Evolutionary conservation across 2,888 invertebrate species (phyloP).

Genomic region (Macroteleia sp.): DNA sequence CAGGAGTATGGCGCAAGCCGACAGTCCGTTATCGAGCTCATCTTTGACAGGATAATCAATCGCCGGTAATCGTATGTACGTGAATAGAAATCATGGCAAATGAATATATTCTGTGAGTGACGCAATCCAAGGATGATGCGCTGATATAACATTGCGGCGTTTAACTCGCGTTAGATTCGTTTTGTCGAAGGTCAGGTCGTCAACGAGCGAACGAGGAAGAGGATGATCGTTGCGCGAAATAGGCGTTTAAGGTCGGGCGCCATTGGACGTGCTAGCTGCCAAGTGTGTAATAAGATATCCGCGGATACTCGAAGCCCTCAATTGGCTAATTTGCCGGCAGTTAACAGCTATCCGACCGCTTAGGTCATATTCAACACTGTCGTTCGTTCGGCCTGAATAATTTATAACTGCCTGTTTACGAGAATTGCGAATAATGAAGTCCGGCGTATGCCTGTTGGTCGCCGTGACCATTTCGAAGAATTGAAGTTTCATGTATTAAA

Average conservation of each 20-base stretch:
- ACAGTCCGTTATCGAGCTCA: constrained; percentile 1
- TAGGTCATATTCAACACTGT: too few species aligned
- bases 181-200: constrained; percentile 67
- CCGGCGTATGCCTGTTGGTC: too few species aligned
- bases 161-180: constrained; percentile 65
- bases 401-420: too few species aligned
- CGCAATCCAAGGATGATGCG: constrained; percentile 58
- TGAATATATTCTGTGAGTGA: constrained; percentile 40
- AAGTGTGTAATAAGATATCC: too few species aligned
- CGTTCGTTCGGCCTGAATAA: too few species aligned
- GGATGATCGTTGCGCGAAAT: constrained; percentile 72
- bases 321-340: too few species aligned
- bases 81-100: constrained; percentile 33
- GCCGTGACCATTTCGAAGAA: too few species aligned
- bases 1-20: background rate
- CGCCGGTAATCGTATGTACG: constrained; percentile 13
- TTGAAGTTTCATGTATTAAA: too few species aligned
- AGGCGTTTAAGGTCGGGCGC: constrained; percentile 76
- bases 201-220: constrained; percentile 71
- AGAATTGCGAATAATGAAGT: too few species aligned
- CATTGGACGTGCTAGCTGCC: constrained; percentile 74
- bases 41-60: constrained; percentile 49
- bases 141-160: constrained; percentile 53
- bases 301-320: too few species aligned
- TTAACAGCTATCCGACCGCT: too few species aligned